phyloP scores from a whole-genome alignment of 2,797 vertebrate species.

The Neosilurus mollespiculum region DNA sequence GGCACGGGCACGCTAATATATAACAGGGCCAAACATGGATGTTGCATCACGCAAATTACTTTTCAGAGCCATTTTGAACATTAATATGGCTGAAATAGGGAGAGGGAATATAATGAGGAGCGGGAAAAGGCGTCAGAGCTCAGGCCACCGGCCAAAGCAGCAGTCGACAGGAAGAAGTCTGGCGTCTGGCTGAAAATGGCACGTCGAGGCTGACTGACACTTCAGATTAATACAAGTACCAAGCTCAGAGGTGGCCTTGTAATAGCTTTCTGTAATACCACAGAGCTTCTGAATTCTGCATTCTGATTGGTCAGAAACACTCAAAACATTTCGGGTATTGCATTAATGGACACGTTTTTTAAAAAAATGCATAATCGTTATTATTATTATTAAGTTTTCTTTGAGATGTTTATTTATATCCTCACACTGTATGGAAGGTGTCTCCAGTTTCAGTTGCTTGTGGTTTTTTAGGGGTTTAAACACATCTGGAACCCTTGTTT shows the following conservation, averaged over 20 bases:
- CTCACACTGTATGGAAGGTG: neutral
- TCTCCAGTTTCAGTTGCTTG: neutral
- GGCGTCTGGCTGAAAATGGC: slow-evolving; percentile 49
- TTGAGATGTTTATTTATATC: neutral
- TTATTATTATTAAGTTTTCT: neutral
- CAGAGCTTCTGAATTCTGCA: neutral
- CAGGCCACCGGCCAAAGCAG: slow-evolving; percentile 36
- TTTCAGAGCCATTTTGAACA: slow-evolving; percentile 58
- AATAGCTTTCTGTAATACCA: slow-evolving; percentile 3
- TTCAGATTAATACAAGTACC: slow-evolving; percentile 45
- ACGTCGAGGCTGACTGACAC: slow-evolving; percentile 49
- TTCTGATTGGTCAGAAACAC: neutral
- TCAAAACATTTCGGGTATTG: neutral
- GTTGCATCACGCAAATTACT: slow-evolving; percentile 70
- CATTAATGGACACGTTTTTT: neutral
- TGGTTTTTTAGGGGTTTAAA: neutral
- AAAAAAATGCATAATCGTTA: neutral
- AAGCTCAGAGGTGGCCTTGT: slow-evolving; percentile 43
- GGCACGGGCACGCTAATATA: slow-evolving; percentile 51
- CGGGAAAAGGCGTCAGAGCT: slow-evolving; percentile 45
- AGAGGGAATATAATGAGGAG: slow-evolving; percentile 46
- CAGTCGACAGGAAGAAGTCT: slow-evolving; percentile 41
- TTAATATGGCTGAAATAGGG: slow-evolving; percentile 55
- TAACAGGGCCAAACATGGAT: slow-evolving; percentile 62
- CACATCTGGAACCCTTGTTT: too few species aligned